Evolutionary conservation across 2,888 invertebrate species (phyloP).

Genomic region (Sepioteuthis lessoniana): DNA sequence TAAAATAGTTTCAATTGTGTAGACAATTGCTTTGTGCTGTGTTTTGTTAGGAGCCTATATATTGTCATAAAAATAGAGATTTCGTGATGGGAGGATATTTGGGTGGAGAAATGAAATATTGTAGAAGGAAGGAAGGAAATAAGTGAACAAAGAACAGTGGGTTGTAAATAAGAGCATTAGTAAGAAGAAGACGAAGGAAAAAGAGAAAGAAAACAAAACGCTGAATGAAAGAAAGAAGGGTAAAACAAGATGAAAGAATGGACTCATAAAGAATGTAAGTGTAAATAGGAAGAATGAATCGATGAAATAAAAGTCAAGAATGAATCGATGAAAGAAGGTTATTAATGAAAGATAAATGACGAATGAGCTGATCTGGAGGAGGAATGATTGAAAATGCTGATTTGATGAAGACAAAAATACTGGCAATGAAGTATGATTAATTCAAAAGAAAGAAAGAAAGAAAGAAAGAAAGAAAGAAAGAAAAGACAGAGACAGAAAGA

Average conservation of each 20-base stretch:
- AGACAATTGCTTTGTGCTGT: not conserved
- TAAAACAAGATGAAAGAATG: not conserved
- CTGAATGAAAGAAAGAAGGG: not conserved
- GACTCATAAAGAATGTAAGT: not conserved
- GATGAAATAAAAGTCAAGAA: not conserved
- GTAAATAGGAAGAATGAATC: not conserved
- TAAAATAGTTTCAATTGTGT: not conserved
- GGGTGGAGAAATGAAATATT: constrained; percentile 33
- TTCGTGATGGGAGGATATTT: constrained; percentile 33
- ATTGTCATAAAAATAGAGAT: not conserved
- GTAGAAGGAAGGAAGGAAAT: constrained; percentile 8
- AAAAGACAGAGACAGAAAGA: not conserved
- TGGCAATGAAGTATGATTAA: not conserved
- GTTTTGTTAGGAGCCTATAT: not conserved
- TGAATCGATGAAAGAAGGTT: not conserved
- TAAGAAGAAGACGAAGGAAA: not conserved
- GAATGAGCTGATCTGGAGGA: not conserved
- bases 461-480: not conserved
- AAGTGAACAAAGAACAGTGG: not conserved
- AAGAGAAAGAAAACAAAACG: not conserved
- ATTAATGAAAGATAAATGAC: not conserved
- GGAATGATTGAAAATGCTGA: not conserved
- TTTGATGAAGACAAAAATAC: not conserved
- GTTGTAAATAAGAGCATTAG: not conserved
- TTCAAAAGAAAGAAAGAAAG: not conserved